phyloP scores from a whole-genome alignment of 2,113 vertebrate genomes.

The Hippotragus niger region DNA sequence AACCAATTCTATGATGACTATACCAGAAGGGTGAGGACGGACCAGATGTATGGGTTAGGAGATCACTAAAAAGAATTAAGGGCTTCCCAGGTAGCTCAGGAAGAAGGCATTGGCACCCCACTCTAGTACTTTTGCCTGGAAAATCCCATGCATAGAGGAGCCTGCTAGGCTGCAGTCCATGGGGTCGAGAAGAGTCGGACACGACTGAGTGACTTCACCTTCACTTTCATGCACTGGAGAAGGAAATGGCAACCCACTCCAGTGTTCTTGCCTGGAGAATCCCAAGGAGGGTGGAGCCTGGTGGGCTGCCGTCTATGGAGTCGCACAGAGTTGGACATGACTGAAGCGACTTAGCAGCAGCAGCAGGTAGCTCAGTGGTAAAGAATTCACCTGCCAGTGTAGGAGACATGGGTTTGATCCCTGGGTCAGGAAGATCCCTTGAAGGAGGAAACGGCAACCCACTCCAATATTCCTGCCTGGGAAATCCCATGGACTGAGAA shows the following conservation, averaged over 20 bases:
- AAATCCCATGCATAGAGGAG: too few species aligned
- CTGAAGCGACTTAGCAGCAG: too few species aligned
- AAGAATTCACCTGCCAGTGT: neutral
- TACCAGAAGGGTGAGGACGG: neutral
- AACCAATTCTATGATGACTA: fast-evolving
- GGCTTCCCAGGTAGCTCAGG: neutral
- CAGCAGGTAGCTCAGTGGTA: neutral
- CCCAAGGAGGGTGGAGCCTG: too few species aligned
- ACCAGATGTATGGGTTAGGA: neutral
- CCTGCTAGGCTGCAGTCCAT: too few species aligned
- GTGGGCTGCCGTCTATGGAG: too few species aligned
- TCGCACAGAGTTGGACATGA: too few species aligned
- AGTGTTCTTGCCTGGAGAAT: too few species aligned
- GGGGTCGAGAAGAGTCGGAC: fast-evolving
- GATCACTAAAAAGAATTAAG: neutral
- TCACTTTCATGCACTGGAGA: too few species aligned
- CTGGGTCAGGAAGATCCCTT: neutral
- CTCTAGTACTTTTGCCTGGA: too few species aligned
- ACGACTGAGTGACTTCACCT: too few species aligned
- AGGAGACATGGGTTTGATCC: neutral
- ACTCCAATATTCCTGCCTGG: neutral
- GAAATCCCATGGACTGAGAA: neutral
- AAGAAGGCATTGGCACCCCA: neutral
- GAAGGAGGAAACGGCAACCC: neutral
- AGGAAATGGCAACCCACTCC: too few species aligned